Evolutionary conservation across 2,113 vertebrate genomes (phyloP), one percentile per base, ranked within the genome.

Genomic region (Albula goreensis): DNA sequence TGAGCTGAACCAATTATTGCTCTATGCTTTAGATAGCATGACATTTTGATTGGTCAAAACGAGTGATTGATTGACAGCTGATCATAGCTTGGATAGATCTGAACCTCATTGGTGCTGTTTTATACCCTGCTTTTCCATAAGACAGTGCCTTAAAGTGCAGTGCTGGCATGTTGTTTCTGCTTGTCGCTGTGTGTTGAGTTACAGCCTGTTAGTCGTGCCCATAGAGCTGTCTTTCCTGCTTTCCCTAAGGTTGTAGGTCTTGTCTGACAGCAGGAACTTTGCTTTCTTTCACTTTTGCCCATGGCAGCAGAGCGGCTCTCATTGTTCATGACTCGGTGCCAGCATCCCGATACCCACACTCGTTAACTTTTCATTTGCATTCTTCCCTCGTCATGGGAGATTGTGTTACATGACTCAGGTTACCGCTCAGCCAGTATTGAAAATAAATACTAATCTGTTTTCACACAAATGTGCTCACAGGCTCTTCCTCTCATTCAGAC

Each of bases 401-500:
- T 80, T 17, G 78, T 80, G 41, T 17, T 50, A 7, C 41, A 19
- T 49, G 50, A 74, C 56, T 83, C 53, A 82, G 56, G 82, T 48
- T 52, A 83, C 53, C 8, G 82, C 13, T 49, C 10, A 49, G 53
- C 57, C 82, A 63, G 82, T 49, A 48, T 17, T 60, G 15, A 66
- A 83, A 83, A 83, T 83, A 83, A 31, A 81, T 48, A 49, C 53
- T 48, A 83, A 41, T 83, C 31, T 63, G 41, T 50, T 83, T 66
- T 83, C 51, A 52, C 50, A 81, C 48, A 53, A 53, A 22, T 81
- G 80, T 50, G 9, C 2, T 81, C 80, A 9, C 80, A 25, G 50
- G 80, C 80, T 85, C 90, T 94, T 93, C 94, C 93, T 94, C 83
- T 90, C 86, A 93, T 94, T 94, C 87, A 92, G 83, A 89, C 87